phyloP scores from a whole-genome alignment of 2,113 vertebrate species.

The Sinocyclocheilus anophthalmus region DNA sequence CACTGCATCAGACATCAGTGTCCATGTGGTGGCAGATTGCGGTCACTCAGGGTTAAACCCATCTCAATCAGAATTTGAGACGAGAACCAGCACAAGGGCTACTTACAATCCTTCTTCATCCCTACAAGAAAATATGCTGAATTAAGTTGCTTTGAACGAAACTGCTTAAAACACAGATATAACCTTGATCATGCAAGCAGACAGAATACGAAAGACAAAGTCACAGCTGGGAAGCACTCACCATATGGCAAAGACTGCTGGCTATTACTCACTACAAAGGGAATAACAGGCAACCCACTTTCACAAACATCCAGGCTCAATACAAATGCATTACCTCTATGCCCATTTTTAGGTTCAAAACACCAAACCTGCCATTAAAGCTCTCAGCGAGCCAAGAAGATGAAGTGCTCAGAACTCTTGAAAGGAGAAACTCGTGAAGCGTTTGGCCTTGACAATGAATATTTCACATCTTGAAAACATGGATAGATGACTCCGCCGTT shows the following conservation, averaged over 20 bases:
- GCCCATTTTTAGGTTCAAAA: conserved; percentile 24
- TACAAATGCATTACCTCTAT: not conserved
- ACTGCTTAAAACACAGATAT: conserved; percentile 19
- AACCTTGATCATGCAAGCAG: conserved; percentile 9
- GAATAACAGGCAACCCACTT: conserved; percentile 17
- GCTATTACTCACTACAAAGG: conserved; percentile 26
- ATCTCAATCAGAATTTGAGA: conserved; percentile 26
- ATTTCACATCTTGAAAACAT: conserved; percentile 1
- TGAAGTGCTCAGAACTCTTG: not conserved
- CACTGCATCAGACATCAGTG: conserved; percentile 9
- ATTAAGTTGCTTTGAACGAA: not conserved
- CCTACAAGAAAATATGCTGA: not conserved
- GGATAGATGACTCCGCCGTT: not conserved
- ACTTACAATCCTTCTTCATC: not conserved
- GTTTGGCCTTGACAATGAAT: not conserved
- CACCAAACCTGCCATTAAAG: conserved; percentile 27
- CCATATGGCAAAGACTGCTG: conserved; percentile 27
- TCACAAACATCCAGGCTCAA: not conserved
- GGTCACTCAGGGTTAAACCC: conserved; percentile 15
- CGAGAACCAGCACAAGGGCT: not conserved
- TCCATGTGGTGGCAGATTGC: conserved; percentile 3
- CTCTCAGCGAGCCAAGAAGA: not conserved
- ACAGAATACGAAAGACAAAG: conserved; percentile 1
- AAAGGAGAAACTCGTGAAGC: conserved; percentile 5
- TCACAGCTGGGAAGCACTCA: conserved; percentile 24